These are phyloP conservation scores for Neotragus pygmaeus DNA, from an alignment of 2,113 vertebrate genomes.

Conservation along the genomic window DNA sequence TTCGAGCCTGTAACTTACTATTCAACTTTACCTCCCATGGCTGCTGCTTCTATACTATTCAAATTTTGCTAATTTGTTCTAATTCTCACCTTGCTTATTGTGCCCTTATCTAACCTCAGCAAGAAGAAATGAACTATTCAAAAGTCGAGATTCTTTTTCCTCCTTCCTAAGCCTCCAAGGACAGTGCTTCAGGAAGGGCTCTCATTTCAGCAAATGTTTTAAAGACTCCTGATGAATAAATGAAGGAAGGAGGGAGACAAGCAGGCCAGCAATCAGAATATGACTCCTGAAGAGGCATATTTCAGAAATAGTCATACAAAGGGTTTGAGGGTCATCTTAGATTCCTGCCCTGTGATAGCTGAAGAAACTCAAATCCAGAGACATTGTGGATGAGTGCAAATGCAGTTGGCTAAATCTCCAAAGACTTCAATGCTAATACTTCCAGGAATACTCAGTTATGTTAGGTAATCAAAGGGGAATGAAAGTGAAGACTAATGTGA, in stretches of 20 bases:
- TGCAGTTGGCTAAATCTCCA: background rate
- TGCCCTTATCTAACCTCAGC: background rate
- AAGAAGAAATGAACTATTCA: background rate
- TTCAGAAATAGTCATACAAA: background rate
- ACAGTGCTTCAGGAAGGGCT: background rate
- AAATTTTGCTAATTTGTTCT: background rate
- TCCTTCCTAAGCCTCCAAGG: background rate
- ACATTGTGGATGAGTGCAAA: too few species aligned
- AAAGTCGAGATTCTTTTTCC: background rate
- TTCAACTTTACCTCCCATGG: too few species aligned
- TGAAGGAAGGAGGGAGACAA: background rate
- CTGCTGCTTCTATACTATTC: background rate
- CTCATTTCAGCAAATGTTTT: background rate
- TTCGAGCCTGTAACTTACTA: background rate
- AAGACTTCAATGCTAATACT: background rate
- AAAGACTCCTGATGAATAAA: background rate
- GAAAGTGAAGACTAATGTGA: background rate
- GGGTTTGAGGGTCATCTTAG: background rate
- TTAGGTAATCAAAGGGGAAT: background rate
- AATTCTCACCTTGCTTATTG: background rate
- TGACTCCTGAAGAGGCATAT: too few species aligned
- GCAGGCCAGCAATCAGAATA: background rate
- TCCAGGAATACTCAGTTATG: background rate
- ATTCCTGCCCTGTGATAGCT: background rate
- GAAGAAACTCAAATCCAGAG: background rate